phyloP scores from a whole-genome alignment of 2,113 vertebrate species.

The Caranx ignobilis region DNA sequence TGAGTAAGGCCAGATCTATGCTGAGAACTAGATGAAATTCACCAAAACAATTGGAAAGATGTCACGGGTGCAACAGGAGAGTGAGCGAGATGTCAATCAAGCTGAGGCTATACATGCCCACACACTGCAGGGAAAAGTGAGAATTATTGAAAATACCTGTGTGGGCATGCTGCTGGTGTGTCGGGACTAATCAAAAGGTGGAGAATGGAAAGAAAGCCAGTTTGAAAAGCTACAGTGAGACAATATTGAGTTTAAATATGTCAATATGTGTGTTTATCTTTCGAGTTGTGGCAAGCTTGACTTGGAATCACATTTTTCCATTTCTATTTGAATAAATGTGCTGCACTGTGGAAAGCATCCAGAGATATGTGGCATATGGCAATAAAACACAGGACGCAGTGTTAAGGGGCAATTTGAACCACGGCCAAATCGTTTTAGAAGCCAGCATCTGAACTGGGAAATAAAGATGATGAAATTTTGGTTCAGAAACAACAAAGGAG shows the following conservation, averaged over 20 bases:
- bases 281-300: not conserved
- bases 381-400: not conserved
- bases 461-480: not conserved
- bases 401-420: not conserved
- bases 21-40: not conserved
- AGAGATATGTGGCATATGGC: not conserved
- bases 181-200: not conserved
- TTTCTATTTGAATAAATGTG: not conserved
- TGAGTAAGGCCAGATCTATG: not conserved
- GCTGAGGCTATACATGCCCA: not conserved
- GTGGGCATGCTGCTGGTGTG: not conserved
- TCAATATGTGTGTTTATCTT: not conserved
- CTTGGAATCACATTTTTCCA: not conserved
- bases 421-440: not conserved
- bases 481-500: not conserved
- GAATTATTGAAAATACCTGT: conserved; percentile 11
- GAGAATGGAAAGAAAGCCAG: not conserved
- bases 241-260: not conserved
- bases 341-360: not conserved
- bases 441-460: too few relatives aligned
- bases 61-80: not conserved
- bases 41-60: not conserved
- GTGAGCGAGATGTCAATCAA: conserved; percentile 27
- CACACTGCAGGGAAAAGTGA: conserved; percentile 7
- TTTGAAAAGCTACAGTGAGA: not conserved